Conservation (phyloP, 2,113 vertebrate species). For the Dermatemys mawii region DNA sequence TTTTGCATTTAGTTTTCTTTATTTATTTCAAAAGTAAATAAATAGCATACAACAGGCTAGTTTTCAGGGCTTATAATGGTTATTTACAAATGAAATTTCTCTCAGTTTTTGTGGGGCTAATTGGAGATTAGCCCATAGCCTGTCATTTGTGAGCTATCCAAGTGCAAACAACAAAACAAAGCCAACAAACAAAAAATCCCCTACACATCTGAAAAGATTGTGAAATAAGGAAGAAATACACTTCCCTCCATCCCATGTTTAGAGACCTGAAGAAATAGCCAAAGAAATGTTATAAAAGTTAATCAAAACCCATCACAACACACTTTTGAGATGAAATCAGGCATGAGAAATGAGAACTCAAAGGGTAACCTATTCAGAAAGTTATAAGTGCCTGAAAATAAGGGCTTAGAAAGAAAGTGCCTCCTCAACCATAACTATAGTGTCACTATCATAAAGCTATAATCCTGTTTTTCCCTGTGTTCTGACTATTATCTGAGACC, state of each 20-base stretch:
- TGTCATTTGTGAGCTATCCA: not conserved
- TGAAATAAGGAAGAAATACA: not conserved
- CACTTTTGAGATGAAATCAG: slow-evolving; percentile 30
- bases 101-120: not conserved
- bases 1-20: not conserved
- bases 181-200: not conserved
- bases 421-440: slow-evolving; percentile 47
- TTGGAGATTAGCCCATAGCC: no score
- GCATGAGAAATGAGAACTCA: slow-evolving; percentile 29
- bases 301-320: slow-evolving; percentile 21
- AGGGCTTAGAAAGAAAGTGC: slow-evolving; percentile 40
- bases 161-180: not conserved
- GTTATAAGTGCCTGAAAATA: slow-evolving; percentile 43
- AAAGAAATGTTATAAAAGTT: not conserved
- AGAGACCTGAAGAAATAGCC: not conserved
- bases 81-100: not conserved
- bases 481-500: slow-evolving; percentile 43
- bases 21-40: not conserved
- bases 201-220: not conserved
- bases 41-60: not conserved
- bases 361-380: slow-evolving; percentile 60
- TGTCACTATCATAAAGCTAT: slow-evolving; percentile 47
- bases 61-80: not conserved
- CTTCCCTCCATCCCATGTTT: not conserved
- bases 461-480: slow-evolving; percentile 28